Conservation (phyloP, 2,888 invertebrate species). For the Agapetus fuscipes region DNA sequence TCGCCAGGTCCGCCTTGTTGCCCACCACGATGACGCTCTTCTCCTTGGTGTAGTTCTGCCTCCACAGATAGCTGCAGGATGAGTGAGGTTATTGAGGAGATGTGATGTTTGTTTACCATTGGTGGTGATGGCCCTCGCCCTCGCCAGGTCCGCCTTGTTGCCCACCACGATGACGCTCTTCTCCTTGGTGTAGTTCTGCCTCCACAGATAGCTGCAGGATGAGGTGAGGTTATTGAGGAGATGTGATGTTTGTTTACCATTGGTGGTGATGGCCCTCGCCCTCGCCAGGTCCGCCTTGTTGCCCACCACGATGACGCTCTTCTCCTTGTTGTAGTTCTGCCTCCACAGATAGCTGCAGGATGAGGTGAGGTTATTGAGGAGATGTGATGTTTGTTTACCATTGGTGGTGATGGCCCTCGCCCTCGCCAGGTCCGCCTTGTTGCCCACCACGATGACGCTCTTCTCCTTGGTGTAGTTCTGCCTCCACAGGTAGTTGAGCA, state of each 20-base stretch:
- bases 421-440: constrained; percentile 86
- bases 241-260: too few relatives aligned
- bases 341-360: constrained; percentile 76
- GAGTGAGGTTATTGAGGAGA: too few relatives aligned
- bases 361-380: too few relatives aligned
- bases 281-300: constrained; percentile 91
- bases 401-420: constrained; percentile 73
- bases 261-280: constrained; percentile 69
- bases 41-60: too few relatives aligned
- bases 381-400: too few relatives aligned
- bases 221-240: too few relatives aligned
- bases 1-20: too few relatives aligned
- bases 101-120: too few relatives aligned
- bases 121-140: constrained; percentile 71
- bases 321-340: constrained; percentile 71
- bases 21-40: too few relatives aligned
- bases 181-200: constrained; percentile 72
- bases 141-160: constrained; percentile 87
- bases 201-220: constrained; percentile 75
- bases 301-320: constrained; percentile 83
- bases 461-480: constrained; percentile 75
- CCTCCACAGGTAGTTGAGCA: constrained; percentile 75
- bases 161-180: constrained; percentile 85
- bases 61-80: too few relatives aligned
- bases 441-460: constrained; percentile 85